phyloP scores from a whole-genome alignment of 2,113 vertebrate genomes.

The Lepus europaeus region DNA sequence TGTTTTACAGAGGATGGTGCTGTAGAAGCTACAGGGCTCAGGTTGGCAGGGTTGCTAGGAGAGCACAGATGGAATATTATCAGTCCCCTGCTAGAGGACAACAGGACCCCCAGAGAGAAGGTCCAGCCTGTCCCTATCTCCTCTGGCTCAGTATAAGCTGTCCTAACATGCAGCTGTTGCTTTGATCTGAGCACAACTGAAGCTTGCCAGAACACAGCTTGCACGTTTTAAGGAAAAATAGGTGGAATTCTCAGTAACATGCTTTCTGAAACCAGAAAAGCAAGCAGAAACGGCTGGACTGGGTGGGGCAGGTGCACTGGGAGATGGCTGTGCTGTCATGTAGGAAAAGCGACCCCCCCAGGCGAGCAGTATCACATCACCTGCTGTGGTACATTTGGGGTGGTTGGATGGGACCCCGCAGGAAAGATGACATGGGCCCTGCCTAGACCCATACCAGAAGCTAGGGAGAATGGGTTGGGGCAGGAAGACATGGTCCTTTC shows the following conservation, averaged over 20 bases:
- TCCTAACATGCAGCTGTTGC: not conserved
- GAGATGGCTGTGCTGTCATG: not conserved
- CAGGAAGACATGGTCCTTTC: not conserved
- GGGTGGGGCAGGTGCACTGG: not conserved
- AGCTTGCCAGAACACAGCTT: constrained; percentile 18
- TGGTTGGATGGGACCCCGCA: not conserved
- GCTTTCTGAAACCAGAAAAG: not conserved
- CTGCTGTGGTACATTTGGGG: not conserved
- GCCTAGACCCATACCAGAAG: not conserved
- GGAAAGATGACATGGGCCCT: not conserved
- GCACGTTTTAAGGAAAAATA: not conserved
- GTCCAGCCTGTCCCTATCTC: not conserved
- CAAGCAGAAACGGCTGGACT: not conserved
- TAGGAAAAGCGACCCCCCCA: too few relatives aligned
- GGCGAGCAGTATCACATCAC: not conserved
- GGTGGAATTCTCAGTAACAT: not conserved
- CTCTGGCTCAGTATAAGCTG: not conserved
- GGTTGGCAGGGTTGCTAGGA: not conserved
- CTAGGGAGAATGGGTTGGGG: not conserved
- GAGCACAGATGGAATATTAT: not conserved
- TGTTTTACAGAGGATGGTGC: not conserved
- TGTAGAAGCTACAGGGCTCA: not conserved
- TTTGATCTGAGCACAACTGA: not conserved
- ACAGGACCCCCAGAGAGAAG: not conserved
- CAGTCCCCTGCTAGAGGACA: not conserved